Base-by-base conservation (phyloP, 2,797 vertebrate species). In the Lepus townsendii region DNA sequence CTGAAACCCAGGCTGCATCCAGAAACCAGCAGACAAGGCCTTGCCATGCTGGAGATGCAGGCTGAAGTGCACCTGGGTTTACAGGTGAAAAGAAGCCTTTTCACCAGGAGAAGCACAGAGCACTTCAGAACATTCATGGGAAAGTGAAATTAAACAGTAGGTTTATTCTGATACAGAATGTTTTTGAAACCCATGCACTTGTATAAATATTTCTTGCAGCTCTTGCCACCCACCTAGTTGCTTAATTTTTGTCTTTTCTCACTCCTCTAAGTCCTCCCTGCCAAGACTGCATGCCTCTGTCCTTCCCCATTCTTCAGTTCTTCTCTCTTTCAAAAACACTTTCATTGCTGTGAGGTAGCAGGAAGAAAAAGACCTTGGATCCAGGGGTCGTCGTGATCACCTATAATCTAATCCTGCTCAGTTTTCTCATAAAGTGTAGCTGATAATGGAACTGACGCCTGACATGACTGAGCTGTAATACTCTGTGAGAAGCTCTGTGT, bases 1-100 rank as follows among this genome's bases (percentile, higher is more conserved):
- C 69, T 68, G 14, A 75, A 80, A 47, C 42, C 42, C 77, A 66
- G 62, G 63, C 84, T 83, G 69, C 30, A 63, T 90, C 69, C 85
- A 69, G 60, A 47, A 47, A 47, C 42, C 69, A 63, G 60, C 0
- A 2, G 66, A 27, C 0, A 4, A 38, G 3, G 13, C 83, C 19
- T 14, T 47, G 32, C n/a, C 78, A 47, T 3, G 24, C 13, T 1
- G 6, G 52, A 71, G n/a, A 12, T 2, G 0, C 13, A 1, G 17
- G 62, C 71, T 11, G 24, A 20, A 3, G 0, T 1, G 3, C 26
- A 12, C 84, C 52, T 4, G 3, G 0, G 10, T 13, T n/a, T 26
- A 69, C 17, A 20, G 60, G 35, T 30, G 5, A 47, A 42, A 30
- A 35, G 63, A 57, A 5, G 19, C 35, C 10, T 32, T 22, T 9